phyloP scores from a whole-genome alignment of 2,797 vertebrate genomes.

The Falco berigora region DNA sequence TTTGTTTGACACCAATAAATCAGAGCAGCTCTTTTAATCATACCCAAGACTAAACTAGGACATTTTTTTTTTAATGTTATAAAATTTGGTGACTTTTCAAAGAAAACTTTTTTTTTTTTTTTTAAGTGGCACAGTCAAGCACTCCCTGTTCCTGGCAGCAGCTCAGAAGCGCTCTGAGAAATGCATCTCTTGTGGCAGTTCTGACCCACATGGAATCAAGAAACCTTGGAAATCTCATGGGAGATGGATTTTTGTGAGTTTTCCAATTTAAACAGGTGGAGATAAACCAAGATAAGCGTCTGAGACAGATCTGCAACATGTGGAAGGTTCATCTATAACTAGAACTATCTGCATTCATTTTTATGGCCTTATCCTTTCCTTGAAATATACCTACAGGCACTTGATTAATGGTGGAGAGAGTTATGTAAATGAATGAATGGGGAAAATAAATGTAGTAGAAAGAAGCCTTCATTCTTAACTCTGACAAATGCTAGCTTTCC shows the following conservation, averaged over 20 bases:
- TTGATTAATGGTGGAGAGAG: not conserved
- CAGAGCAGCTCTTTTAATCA: conserved; percentile 4
- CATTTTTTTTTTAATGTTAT: not conserved
- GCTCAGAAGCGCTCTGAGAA: conserved; percentile 20
- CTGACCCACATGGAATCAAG: conserved; percentile 23
- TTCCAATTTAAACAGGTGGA: conserved; percentile 56
- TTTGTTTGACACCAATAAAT: conserved; percentile 40
- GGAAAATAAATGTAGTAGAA: not conserved
- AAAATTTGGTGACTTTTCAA: conserved; percentile 45
- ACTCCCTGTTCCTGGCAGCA: conserved; percentile 51
- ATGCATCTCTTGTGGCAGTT: conserved; percentile 14
- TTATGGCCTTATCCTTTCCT: not conserved
- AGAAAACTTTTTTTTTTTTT: not conserved
- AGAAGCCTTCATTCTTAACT: not conserved
- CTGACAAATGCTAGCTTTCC: not conserved
- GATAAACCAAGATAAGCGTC: conserved; percentile 34
- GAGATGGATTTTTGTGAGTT: conserved; percentile 49
- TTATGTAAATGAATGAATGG: conserved; percentile 24
- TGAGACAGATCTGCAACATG: not conserved
- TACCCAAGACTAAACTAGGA: not conserved
- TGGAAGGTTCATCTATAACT: not conserved
- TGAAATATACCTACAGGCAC: not conserved
- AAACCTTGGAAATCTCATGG: conserved; percentile 7
- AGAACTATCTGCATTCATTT: conserved; percentile 7
- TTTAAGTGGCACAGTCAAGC: conserved; percentile 2